Evolutionary conservation across 2,113 vertebrate species (phyloP), one percentile per base, ranked within the genome.

Genomic region (Apteryx owenii): DNA sequence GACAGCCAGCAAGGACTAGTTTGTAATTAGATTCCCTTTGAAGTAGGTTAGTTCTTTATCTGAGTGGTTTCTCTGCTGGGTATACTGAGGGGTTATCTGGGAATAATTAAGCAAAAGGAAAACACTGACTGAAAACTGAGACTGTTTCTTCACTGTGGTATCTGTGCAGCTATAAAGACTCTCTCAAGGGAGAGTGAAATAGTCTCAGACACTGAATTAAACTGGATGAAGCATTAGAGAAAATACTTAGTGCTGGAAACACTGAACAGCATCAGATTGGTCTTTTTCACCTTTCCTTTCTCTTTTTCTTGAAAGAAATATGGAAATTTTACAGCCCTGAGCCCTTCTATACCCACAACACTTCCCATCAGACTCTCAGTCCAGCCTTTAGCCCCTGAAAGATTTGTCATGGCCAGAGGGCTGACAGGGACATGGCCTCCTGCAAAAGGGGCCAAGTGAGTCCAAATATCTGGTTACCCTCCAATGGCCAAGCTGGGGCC

Each of bases 81-180:
- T 71, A 26, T 0, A 1, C 69, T 48, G 53, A 2, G 0, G 0
- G 58, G 18, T 44, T 92, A 19, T 85, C 85, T 71, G 60, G 46
- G 50, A 89, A 50, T 89, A 97, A 93, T 85, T 83, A 93, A 88
- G 42, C 12, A 20, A 60, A 91, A 94, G 36, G 66, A 66, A 97
- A 95, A 89, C 0, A 0, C 68, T 88, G 85, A 60, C 64, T 91
- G 95, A 94, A 95, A 95, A 82, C 28, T 66, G 88, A 95, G 87
- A 83, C 54, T 26, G 10, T 56, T 85, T 78, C 54, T 91, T 21
- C 38, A 38, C 33, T 40, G 40, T 42, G 78, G 19, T 71, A 91
- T 75, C 48, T 73, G 8, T 66, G 50, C 29, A 69, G 31, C 25
- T 73, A 60, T 38, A 69, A 71, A 65, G 62, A 85, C 44, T 48